Percentiles rank a stretch among this genome's conserved stretches.
Evolutionary conservation across 1,140 invertebrate genomes (phyloP).

Genomic region (Microvelia longipes): DNA sequence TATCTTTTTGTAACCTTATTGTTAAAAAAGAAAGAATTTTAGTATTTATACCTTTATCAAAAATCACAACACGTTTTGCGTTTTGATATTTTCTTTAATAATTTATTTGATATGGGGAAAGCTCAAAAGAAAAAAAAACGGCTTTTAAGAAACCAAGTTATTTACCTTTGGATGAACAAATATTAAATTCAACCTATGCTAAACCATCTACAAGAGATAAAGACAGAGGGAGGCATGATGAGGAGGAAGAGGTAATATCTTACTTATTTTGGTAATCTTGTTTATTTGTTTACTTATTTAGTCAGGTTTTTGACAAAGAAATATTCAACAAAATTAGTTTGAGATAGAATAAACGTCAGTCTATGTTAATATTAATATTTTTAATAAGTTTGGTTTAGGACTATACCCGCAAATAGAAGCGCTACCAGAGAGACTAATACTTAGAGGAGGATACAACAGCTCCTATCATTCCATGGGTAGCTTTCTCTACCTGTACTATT

Average conservation of each 20-base stretch:
- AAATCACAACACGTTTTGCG: too few species aligned
- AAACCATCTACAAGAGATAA: slow-evolving; percentile 9
- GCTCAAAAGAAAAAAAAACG: slow-evolving; percentile 10
- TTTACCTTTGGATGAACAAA: slow-evolving; percentile 11
- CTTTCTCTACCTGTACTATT: too few species aligned
- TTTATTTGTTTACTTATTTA: not conserved
- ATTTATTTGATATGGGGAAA: slow-evolving; percentile 11
- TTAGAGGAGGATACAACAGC: too few species aligned
- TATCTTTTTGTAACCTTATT: too few species aligned
- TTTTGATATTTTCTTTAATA: not conserved
- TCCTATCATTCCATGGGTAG: too few species aligned
- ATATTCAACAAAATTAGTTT: not conserved
- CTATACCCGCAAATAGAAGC: too few species aligned
- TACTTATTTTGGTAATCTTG: not conserved
- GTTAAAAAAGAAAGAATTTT: too few species aligned
- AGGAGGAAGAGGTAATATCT: slow-evolving; percentile 12
- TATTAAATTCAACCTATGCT: not conserved
- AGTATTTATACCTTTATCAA: too few species aligned
- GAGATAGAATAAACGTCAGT: not conserved
- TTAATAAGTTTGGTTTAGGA: not conserved
- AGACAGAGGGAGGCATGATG: slow-evolving; percentile 7
- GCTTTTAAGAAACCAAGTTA: not conserved
- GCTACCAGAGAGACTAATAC: too few species aligned
- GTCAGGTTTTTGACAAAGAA: not conserved
- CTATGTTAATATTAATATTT: too few species aligned